Conservation (phyloP, 2,797 vertebrate genomes). For the Momotus momota region DNA sequence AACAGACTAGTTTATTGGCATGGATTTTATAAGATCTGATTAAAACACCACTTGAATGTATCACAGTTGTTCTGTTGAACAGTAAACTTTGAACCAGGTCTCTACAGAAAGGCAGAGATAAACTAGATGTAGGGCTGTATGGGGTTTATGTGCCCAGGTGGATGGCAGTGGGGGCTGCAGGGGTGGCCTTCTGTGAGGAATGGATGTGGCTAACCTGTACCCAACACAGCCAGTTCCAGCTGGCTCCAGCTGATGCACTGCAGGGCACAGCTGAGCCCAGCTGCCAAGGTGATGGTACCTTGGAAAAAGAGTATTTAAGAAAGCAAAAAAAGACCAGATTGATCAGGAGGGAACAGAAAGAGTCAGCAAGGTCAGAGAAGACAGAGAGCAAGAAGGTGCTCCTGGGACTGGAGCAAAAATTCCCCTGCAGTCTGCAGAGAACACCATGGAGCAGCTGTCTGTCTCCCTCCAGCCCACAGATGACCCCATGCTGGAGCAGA, state of each 20-base stretch:
- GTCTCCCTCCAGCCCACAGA: background rate
- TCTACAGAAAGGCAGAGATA: background rate
- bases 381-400: background rate
- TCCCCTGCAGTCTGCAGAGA: background rate
- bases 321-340: background rate
- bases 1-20: background rate
- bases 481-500: too few relatives aligned
- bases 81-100: background rate
- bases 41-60: background rate
- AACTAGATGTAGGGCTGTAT: background rate
- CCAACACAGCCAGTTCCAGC: background rate
- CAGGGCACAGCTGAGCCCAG: background rate
- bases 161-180: background rate
- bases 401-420: background rate
- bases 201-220: background rate
- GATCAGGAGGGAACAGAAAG: background rate
- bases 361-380: background rate
- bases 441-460: background rate
- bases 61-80: background rate
- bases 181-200: background rate
- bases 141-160: rapidly evolving
- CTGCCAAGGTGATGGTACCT: background rate
- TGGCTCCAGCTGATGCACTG: background rate
- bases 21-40: background rate
- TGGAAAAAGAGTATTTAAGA: background rate